Evolutionary conservation across 2,888 invertebrate genomes (phyloP).

Genomic region (Agelastica alni): DNA sequence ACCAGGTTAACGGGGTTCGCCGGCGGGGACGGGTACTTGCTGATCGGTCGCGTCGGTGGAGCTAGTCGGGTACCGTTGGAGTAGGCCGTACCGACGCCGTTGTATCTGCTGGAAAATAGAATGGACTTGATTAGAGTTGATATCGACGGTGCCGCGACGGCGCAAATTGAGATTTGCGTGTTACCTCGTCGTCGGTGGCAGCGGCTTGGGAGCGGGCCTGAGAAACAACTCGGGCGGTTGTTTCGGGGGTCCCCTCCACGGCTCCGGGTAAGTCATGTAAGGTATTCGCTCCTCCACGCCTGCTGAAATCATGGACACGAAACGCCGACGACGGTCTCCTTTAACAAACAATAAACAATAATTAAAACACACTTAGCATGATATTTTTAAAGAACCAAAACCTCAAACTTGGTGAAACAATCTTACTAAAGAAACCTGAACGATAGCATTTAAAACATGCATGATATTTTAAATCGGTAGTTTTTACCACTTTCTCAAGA

Average conservation of each 20-base stretch:
- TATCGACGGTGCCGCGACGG: no score
- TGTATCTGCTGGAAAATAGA: constrained; percentile 45
- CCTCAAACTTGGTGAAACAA: no score
- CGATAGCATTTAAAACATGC: no score
- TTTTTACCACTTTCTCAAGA: no score
- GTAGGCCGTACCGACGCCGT: constrained; percentile 50
- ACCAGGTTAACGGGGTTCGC: constrained; percentile 55
- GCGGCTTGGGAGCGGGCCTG: constrained; percentile 67
- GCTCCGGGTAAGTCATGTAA: constrained; percentile 61
- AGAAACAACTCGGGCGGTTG: constrained; percentile 68
- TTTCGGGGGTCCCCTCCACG: constrained; percentile 62
- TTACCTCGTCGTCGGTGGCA: constrained; percentile 60
- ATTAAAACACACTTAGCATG: background rate
- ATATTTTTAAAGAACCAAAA: no score
- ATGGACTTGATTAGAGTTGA: no score
- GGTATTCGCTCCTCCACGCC: constrained; percentile 67
- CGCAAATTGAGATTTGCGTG: constrained; percentile 29
- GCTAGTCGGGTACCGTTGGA: constrained; percentile 50
- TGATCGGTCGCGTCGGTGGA: constrained; percentile 46
- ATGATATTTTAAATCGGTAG: no score
- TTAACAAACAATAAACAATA: constrained; percentile 43
- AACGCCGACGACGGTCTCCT: constrained; percentile 52
- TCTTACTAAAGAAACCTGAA: no score
- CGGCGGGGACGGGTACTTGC: constrained; percentile 54
- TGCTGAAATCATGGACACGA: constrained; percentile 69